Evolutionary conservation across 2,113 vertebrate genomes (phyloP).

Genomic region (Sarotherodon lohbergeri): DNA sequence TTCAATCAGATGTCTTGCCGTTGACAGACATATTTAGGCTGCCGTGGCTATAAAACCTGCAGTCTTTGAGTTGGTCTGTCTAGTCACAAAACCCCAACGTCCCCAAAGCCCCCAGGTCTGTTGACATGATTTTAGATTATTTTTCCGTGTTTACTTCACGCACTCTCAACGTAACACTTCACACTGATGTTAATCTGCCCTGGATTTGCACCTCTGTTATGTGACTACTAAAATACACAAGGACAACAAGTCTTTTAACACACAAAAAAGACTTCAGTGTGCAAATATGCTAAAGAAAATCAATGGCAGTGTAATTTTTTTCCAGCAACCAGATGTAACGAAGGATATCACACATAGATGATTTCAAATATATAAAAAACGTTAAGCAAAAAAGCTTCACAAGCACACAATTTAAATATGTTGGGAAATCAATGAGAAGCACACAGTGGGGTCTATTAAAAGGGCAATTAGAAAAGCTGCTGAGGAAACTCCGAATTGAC

Average conservation of each 20-base stretch:
- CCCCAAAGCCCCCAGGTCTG: background rate
- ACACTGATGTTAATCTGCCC: background rate
- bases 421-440: background rate
- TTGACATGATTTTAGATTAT: background rate
- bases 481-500: background rate
- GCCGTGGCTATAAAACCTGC: background rate
- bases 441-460: background rate
- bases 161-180: background rate
- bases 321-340: background rate
- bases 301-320: background rate
- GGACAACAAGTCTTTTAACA: background rate
- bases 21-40: background rate
- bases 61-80: background rate
- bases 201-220: background rate
- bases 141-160: background rate
- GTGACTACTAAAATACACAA: background rate
- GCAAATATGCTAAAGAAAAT: background rate
- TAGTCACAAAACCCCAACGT: background rate
- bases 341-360: background rate
- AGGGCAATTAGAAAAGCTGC: background rate
- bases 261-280: background rate
- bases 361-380: background rate
- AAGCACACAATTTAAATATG: background rate
- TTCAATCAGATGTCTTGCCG: slow-evolving; percentile 11
- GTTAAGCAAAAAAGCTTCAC: background rate